Base-by-base conservation (phyloP, 2,888 invertebrate genomes). In the Euzetes globulus region DNA sequence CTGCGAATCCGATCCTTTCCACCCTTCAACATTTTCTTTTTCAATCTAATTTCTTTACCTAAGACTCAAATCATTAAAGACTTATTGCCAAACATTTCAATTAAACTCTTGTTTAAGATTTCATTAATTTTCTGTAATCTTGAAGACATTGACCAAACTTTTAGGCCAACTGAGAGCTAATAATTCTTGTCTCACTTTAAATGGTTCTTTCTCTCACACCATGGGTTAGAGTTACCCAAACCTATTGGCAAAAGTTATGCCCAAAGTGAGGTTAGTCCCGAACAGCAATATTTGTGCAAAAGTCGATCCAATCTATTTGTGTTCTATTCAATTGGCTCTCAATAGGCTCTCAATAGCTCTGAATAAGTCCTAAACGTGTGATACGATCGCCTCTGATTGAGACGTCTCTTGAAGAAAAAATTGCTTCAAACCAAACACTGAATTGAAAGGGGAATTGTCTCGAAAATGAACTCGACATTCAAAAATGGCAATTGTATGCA, bases 371-470 rank as follows among this genome's bases (percentile, higher is more conserved):
- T 65, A 65, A 65, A 41, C 11, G 65, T 65, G 65, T 65, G 65
- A 65, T 65, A 65, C 65, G 65, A 65, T 65, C 65, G 41, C 58
- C 27, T 27, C 33, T 65, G 65, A 65, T 65, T 65, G 65, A 65
- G 65, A 65, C 29, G 65, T 65, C 13, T 37, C 37, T 29, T 19
- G 11, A 29, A 58, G 27, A 27, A 22, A 27, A 6, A 65, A 37
- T n/a, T 13, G 37, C 37, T 65, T 37, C 37, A 37, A 37, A 13
- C 29, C 29, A 58, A 52, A 47, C 47, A 17, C 52, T n/a, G 17
- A 4, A 13, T 9, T 22, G 3, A 27, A 27, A 27, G 27, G 60
- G 33, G 65, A 65, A 65, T 65, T 5, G 65, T 17, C 65, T 37
- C 33, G 29, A 52, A 65, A 65, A 65, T 65, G 65, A 65, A 65